A percentile compares a stretch with the other conserved stretches of the same genome.
These are phyloP conservation scores for Thalassarche chlororhynchos DNA, from an alignment of 2,113 vertebrate genomes.

Conservation along the genomic window DNA sequence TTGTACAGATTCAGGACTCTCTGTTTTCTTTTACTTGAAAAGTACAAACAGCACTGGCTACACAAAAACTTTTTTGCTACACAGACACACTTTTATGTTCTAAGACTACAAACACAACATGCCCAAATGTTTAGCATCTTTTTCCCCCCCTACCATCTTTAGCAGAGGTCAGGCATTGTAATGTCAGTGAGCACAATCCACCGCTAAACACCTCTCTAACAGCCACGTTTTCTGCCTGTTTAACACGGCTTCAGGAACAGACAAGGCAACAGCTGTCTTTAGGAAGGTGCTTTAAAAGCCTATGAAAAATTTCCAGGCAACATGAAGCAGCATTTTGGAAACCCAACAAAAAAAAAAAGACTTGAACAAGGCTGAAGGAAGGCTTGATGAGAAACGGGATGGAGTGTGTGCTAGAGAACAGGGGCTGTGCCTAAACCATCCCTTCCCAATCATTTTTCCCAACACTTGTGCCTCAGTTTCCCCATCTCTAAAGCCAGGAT, in stretches of 20 bases:
- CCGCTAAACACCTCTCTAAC: background rate
- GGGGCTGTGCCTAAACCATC: background rate
- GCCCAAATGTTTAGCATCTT: background rate
- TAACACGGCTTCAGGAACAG: background rate
- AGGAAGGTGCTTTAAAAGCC: background rate
- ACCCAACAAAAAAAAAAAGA: background rate
- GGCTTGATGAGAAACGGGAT: background rate
- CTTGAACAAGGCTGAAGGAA: background rate
- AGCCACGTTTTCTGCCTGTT: background rate
- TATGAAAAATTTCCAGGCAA: background rate
- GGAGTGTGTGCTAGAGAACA: background rate
- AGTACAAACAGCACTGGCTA: background rate
- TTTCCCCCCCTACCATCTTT: background rate
- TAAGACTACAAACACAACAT: background rate
- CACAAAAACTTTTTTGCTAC: background rate
- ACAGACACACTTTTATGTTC: background rate
- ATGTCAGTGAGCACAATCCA: background rate
- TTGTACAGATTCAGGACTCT: background rate
- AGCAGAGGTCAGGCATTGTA: background rate
- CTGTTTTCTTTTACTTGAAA: background rate
- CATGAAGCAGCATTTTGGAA: background rate
- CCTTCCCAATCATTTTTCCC: background rate
- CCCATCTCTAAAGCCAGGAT: background rate
- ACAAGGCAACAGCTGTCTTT: background rate
- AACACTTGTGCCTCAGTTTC: background rate